phyloP scores from a whole-genome alignment of 2,888 invertebrate genomes.

The Microctonus brassicae region DNA sequence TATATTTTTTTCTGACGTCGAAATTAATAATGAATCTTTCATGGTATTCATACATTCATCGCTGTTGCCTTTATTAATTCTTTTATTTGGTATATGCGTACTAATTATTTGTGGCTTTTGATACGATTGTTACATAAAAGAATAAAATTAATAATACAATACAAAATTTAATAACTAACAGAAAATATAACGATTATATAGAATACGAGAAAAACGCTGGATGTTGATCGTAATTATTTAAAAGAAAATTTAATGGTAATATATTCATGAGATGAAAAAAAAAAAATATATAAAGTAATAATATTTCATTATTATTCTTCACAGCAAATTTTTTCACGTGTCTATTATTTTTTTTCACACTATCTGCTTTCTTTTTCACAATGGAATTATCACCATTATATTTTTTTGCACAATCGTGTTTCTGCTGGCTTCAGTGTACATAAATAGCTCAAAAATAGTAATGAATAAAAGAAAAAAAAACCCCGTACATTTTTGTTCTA shows the following conservation, averaged over 20 bases:
- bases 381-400: constrained; percentile 38
- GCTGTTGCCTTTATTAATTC: not conserved
- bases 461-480: not conserved
- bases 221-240: constrained; percentile 29
- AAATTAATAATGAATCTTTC: not conserved
- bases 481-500: constrained; percentile 5
- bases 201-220: not conserved
- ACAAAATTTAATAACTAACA: not conserved
- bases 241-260: constrained; percentile 51
- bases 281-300: not conserved
- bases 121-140: not conserved
- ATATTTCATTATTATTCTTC: constrained; percentile 22
- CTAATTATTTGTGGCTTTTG: constrained; percentile 18
- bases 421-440: constrained; percentile 32
- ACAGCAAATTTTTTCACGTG: not conserved
- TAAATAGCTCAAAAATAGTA: not conserved
- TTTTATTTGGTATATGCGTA: not conserved
- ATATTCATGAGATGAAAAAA: constrained; percentile 17
- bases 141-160: constrained; percentile 5
- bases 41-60: not conserved
- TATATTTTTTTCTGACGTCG: not conserved
- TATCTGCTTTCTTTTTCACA: not conserved
- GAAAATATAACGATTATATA: not conserved
- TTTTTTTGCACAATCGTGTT: constrained; percentile 15
- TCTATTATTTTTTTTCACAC: not conserved